Evolutionary conservation across 2,113 vertebrate species (phyloP).

Genomic region (Micromys minutus): DNA sequence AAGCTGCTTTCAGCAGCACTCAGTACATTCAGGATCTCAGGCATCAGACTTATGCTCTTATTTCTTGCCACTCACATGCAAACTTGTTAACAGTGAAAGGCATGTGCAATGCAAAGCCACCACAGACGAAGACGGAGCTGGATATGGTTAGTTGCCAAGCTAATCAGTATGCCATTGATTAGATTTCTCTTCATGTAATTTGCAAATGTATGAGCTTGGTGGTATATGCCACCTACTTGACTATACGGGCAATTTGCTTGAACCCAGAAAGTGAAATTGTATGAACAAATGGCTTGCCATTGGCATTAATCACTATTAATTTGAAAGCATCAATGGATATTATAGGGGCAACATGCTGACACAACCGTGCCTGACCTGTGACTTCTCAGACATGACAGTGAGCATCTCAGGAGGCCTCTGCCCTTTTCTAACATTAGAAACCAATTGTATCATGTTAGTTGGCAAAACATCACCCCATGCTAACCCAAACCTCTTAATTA

Average conservation of each 20-base stretch:
- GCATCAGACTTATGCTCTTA: not conserved
- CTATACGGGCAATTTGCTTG: not conserved
- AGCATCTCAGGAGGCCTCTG: not conserved
- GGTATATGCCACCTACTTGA: not conserved
- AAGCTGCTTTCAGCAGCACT: not conserved
- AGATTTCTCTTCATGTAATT: not conserved
- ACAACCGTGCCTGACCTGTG: not conserved
- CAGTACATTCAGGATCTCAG: not conserved
- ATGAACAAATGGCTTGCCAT: not conserved
- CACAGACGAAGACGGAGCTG: not conserved
- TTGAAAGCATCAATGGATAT: not conserved
- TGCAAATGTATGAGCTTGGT: not conserved
- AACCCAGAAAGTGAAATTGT: not conserved
- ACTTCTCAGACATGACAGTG: not conserved
- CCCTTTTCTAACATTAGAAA: not conserved
- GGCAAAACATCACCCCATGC: constrained; percentile 79
- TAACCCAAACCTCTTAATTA: constrained; percentile 95
- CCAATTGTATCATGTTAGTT: constrained; percentile 67
- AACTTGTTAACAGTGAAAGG: not conserved
- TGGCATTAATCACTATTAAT: too few species aligned
- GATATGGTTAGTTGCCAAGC: not conserved
- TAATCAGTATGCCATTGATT: not conserved
- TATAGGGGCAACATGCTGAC: not conserved
- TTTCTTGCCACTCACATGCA: constrained; percentile 53
- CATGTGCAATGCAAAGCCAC: not conserved